Evolutionary conservation across 2,888 invertebrate genomes (phyloP).

Genomic region (Thereva unica): DNA sequence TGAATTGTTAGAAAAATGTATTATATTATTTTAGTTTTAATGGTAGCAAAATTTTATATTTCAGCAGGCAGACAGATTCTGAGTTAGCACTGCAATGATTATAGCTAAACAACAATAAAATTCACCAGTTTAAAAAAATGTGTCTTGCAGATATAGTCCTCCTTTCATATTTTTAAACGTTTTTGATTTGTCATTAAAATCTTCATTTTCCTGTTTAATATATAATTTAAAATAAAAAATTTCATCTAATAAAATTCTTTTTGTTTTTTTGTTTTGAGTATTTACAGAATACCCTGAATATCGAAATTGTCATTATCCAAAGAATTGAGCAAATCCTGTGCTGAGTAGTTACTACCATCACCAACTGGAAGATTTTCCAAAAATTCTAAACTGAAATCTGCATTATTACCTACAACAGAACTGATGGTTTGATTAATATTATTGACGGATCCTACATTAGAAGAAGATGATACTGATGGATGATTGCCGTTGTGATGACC

Average conservation of each 20-base stretch:
- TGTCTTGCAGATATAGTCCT: no score
- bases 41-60: no score
- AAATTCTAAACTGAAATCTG: constrained; percentile 82
- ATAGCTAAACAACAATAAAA: no score
- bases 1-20: no score
- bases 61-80: no score
- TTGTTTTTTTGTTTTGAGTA: constrained; percentile 10
- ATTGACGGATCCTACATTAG: constrained; percentile 41
- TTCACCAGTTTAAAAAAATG: no score
- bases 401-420: constrained; percentile 55
- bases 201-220: neutral
- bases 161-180: constrained; percentile 13
- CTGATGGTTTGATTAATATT: constrained; percentile 56
- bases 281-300: constrained; percentile 67
- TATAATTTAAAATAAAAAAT: neutral
- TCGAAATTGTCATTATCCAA: constrained; percentile 77
- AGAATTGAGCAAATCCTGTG: constrained; percentile 81
- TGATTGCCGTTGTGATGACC: constrained; percentile 36
- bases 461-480: constrained; percentile 49
- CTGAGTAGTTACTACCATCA: constrained; percentile 76
- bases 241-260: neutral
- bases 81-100: no score
- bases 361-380: constrained; percentile 78
- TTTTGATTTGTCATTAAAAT: neutral
- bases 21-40: no score